These are phyloP conservation scores for Microcaecilia unicolor DNA, from an alignment of 2,797 vertebrate species.

Conservation along the genomic window DNA sequence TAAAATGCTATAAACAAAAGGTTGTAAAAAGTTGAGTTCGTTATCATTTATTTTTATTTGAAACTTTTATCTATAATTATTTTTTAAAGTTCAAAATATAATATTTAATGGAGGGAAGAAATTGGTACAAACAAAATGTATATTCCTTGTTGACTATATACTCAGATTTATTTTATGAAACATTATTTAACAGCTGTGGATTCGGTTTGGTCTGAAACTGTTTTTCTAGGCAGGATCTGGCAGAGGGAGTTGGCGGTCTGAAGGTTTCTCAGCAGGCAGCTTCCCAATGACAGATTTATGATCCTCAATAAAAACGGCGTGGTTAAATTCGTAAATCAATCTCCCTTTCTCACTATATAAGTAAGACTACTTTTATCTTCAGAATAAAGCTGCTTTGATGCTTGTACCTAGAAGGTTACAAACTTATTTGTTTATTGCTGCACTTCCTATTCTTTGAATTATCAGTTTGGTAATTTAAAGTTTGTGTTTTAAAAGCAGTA, in stretches of 20 bases:
- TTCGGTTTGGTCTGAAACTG: conserved; percentile 12
- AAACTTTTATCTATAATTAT: no score
- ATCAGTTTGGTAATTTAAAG: conserved; percentile 18
- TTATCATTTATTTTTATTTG: no score
- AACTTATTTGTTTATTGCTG: conserved; percentile 40
- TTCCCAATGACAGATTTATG: conserved; percentile 82
- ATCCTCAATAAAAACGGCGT: conserved; percentile 70
- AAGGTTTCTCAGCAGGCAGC: conserved; percentile 54
- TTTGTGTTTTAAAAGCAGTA: neutral
- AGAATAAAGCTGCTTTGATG: conserved; percentile 38
- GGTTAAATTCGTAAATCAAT: conserved; percentile 79
- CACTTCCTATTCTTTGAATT: conserved; percentile 45
- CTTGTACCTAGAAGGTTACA: conserved; percentile 17
- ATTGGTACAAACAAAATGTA: no score
- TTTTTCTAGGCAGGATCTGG: neutral
- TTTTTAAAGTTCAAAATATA: no score
- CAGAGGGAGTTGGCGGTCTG: conserved; percentile 21
- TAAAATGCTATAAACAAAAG: no score
- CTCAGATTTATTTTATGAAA: no score
- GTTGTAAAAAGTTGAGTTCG: no score
- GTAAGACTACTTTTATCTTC: conserved; percentile 60
- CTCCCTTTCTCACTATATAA: conserved; percentile 59
- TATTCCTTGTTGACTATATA: no score
- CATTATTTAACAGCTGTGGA: no score
- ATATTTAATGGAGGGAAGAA: no score